These are phyloP conservation scores for Cheiracanthium punctorium DNA, from an alignment of 2,888 invertebrate genomes.

Conservation along the genomic window DNA sequence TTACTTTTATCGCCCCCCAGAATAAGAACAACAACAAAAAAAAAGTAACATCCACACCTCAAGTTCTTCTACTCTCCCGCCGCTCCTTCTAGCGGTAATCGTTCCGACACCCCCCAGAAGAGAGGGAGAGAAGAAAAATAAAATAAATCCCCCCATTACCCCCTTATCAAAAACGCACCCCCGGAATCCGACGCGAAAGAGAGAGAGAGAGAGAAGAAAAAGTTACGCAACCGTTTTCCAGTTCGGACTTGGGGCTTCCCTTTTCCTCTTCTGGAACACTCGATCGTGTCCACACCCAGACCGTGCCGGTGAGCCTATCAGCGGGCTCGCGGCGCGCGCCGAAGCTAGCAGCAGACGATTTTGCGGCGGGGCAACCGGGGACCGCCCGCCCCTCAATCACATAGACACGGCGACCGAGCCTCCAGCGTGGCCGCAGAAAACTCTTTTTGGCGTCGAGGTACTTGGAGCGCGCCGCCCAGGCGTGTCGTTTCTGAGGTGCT, in stretches of 20 bases:
- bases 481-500: background rate
- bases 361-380: background rate
- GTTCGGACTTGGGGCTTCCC: slow-evolving; percentile 4
- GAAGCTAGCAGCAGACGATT: background rate
- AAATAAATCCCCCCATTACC: slow-evolving; percentile 13
- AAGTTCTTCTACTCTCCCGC: background rate
- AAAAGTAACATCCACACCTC: background rate
- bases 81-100: background rate
- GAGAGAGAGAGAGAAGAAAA: no score
- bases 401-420: slow-evolving; percentile 25
- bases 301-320: slow-evolving; percentile 32
- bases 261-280: background rate
- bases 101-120: slow-evolving; percentile 6
- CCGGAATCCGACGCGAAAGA: no score
- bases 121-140: background rate
- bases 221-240: slow-evolving; percentile 44
- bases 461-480: background rate
- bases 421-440: slow-evolving; percentile 23
- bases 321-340: slow-evolving; percentile 42
- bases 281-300: background rate
- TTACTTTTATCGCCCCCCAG: slow-evolving; percentile 17
- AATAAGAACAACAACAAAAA: no score
- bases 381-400: slow-evolving; percentile 33
- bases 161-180: slow-evolving; percentile 4
- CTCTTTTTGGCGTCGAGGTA: background rate